These are phyloP conservation scores for Craniophora ligustri DNA, from an alignment of 2,888 invertebrate species.

Conservation along the genomic window DNA sequence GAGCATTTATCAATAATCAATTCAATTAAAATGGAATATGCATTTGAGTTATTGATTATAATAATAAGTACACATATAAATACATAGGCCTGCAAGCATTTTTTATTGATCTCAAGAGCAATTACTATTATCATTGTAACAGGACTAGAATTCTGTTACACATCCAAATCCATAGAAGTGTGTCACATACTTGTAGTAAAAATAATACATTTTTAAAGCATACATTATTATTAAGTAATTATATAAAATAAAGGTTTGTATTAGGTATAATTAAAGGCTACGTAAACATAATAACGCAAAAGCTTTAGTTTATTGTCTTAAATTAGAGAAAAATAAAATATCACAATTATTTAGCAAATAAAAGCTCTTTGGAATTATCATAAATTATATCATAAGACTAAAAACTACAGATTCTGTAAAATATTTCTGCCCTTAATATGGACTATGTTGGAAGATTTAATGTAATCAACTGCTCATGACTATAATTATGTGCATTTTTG, in stretches of 20 bases:
- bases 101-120: slow-evolving; percentile 18
- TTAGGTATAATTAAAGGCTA: not conserved
- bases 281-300: slow-evolving; percentile 32
- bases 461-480: not conserved
- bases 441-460: not conserved
- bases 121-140: slow-evolving; percentile 20
- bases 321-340: slow-evolving; percentile 65
- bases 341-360: slow-evolving; percentile 68
- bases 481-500: not conserved
- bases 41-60: slow-evolving; percentile 16
- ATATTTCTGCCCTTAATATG: slow-evolving; percentile 26
- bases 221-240: not conserved
- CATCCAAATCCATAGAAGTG: slow-evolving; percentile 13
- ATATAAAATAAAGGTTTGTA: not conserved
- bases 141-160: slow-evolving; percentile 47
- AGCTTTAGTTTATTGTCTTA: slow-evolving; percentile 48
- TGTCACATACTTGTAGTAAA: slow-evolving; percentile 9
- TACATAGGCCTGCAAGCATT: slow-evolving; percentile 48
- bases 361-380: slow-evolving; percentile 69
- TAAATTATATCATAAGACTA: slow-evolving; percentile 29
- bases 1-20: slow-evolving; percentile 40
- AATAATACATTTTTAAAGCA: slow-evolving; percentile 26
- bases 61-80: slow-evolving; percentile 39
- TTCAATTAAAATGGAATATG: slow-evolving; percentile 38
- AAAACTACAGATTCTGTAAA: slow-evolving; percentile 27